Percentiles rank a stretch among this genome's conserved stretches.
phyloP scores from a whole-genome alignment of 2,113 vertebrate genomes.

The Axis porcinus region DNA sequence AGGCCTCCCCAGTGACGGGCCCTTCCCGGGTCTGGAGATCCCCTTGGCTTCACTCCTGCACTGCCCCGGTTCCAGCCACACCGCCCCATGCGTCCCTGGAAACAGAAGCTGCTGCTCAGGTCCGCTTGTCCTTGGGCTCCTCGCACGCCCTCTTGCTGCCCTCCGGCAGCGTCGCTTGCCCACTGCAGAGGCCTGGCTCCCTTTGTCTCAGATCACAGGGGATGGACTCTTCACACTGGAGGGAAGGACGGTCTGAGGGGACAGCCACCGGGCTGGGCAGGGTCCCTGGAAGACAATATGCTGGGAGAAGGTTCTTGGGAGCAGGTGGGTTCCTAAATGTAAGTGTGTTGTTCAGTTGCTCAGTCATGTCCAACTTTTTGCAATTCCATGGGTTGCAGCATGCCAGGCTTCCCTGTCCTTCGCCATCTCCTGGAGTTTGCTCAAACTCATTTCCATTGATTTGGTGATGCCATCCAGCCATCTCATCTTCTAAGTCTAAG shows the following conservation, averaged over 20 bases:
- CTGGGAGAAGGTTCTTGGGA: not conserved
- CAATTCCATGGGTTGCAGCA: not conserved
- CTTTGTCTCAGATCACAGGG: not conserved
- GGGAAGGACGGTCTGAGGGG: fast-evolving
- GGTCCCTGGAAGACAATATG: not conserved
- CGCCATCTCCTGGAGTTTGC: not conserved
- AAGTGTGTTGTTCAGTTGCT: not conserved
- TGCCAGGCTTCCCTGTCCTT: not conserved
- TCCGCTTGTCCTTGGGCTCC: fast-evolving
- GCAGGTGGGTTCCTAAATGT: not conserved
- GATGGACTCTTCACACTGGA: fast-evolving
- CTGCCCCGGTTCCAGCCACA: fast-evolving
- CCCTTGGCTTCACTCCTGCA: fast-evolving
- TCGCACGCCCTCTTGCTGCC: fast-evolving
- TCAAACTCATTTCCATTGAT: not conserved
- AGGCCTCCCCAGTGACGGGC: no score
- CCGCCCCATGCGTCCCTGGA: fast-evolving
- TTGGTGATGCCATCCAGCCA: not conserved
- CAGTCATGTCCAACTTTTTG: not conserved
- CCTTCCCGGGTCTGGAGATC: not conserved
- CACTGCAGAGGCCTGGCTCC: not conserved
- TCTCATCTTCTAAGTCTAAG: not conserved
- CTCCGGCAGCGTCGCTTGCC: fast-evolving
- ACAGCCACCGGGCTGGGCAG: not conserved
- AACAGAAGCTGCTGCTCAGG: not conserved